These are phyloP conservation scores for Tipula vernalis DNA, from an alignment of 2,888 invertebrate genomes.

Conservation along the genomic window DNA sequence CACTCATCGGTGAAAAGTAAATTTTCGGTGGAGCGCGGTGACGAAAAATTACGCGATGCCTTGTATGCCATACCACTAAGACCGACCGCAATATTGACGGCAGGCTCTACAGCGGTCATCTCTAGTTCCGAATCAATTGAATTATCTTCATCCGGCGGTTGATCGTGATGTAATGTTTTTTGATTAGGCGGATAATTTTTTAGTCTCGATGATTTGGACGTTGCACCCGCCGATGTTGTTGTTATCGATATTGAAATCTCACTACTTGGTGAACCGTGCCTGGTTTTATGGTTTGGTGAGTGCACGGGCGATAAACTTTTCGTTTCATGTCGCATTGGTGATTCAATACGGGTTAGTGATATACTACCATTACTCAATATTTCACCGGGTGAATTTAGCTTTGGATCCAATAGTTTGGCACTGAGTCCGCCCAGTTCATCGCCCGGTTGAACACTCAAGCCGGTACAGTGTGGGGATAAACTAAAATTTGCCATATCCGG, in stretches of 20 bases:
- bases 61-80: conserved; percentile 52
- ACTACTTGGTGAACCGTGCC: conserved; percentile 5
- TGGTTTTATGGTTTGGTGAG: conserved; percentile 10
- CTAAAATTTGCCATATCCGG: conserved; percentile 34
- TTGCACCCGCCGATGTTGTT: conserved; percentile 21
- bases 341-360: conserved; percentile 16
- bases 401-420: background rate
- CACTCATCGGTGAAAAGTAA: conserved; percentile 52
- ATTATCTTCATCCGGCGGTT: conserved; percentile 36
- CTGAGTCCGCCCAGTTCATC: conserved; percentile 13
- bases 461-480: conserved; percentile 25
- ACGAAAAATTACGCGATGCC: conserved; percentile 27
- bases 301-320: background rate
- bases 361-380: background rate
- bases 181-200: background rate
- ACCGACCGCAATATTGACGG: conserved; percentile 35
- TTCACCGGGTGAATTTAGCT: background rate
- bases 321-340: conserved; percentile 10
- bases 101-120: conserved; percentile 51
- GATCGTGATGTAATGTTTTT: background rate
- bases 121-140: conserved; percentile 51
- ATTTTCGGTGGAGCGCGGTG: conserved; percentile 41
- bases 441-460: conserved; percentile 18
- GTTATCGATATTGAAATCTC: conserved; percentile 26
- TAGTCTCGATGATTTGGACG: conserved; percentile 21